Evolutionary conservation across 2,888 invertebrate genomes (phyloP).

Genomic region (Cataglyphis albicans): DNA sequence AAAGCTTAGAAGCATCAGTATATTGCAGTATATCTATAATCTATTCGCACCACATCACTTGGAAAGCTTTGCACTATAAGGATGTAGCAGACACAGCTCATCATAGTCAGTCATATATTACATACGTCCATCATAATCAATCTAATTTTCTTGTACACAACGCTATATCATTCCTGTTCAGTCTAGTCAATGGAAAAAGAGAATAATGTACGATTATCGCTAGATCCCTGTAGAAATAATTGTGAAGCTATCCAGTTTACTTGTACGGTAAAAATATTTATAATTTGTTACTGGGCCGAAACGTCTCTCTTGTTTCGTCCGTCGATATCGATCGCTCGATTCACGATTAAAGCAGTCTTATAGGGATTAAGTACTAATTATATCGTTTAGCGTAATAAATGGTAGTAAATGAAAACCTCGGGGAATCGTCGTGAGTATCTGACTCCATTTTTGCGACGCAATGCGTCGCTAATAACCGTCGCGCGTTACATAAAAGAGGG

Average conservation of each 20-base stretch:
- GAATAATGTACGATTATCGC: background rate
- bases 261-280: background rate
- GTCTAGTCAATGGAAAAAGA: background rate
- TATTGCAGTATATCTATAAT: background rate
- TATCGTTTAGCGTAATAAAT: slow-evolving; percentile 35
- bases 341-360: slow-evolving; percentile 27
- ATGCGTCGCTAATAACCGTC: background rate
- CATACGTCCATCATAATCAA: slow-evolving; percentile 7
- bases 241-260: background rate
- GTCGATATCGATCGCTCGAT: slow-evolving; percentile 22
- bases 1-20: background rate
- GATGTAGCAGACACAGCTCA: background rate
- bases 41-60: background rate
- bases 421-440: slow-evolving; percentile 7
- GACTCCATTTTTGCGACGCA: background rate
- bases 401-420: slow-evolving; percentile 32
- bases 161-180: background rate
- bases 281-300: background rate
- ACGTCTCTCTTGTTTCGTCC: background rate
- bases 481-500: background rate
- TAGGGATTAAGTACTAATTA: slow-evolving; percentile 25
- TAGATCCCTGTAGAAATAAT: background rate
- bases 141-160: slow-evolving; percentile 10
- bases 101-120: slow-evolving; percentile 1
- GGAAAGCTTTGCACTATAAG: background rate